A percentile compares a stretch with the other conserved stretches of the same genome.
Evolutionary conservation across 1,140 invertebrate genomes (phyloP).

Genomic region (Dufourea novaeangliae): DNA sequence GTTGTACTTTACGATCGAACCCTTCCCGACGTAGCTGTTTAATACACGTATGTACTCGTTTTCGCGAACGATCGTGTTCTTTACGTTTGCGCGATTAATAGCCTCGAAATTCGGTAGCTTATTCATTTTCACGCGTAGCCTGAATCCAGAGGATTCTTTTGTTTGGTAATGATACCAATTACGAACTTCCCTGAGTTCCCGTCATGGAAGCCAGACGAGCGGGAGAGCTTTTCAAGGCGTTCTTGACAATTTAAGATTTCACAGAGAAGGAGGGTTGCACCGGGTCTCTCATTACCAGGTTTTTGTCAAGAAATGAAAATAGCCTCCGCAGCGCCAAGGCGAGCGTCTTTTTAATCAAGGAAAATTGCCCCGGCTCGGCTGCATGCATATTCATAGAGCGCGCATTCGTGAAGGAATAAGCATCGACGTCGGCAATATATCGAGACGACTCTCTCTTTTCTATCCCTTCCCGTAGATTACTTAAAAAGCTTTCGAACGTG

Average conservation of each 20-base stretch:
- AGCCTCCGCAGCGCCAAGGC: neutral
- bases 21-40: neutral
- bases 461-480: no score
- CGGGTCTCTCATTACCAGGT: conserved; percentile 13
- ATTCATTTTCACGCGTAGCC: neutral
- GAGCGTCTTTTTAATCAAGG: conserved; percentile 45
- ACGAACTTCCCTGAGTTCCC: neutral
- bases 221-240: neutral
- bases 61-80: neutral
- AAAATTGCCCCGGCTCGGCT: conserved; percentile 27
- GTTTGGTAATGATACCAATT: conserved; percentile 15
- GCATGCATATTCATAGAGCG: conserved; percentile 21
- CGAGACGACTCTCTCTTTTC: no score
- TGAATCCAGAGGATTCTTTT: neutral
- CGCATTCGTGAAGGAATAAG: conserved; percentile 2
- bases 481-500: no score
- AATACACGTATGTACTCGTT: neutral
- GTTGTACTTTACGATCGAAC: neutral
- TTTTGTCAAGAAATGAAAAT: conserved; percentile 41
- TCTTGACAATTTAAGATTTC: conserved; percentile 15
- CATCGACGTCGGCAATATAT: no score
- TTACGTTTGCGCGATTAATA: no score
- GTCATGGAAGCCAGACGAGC: neutral
- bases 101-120: no score
- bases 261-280: neutral